Conservation (phyloP, 2,113 vertebrate genomes). For the Puntigrus tetrazona region DNA sequence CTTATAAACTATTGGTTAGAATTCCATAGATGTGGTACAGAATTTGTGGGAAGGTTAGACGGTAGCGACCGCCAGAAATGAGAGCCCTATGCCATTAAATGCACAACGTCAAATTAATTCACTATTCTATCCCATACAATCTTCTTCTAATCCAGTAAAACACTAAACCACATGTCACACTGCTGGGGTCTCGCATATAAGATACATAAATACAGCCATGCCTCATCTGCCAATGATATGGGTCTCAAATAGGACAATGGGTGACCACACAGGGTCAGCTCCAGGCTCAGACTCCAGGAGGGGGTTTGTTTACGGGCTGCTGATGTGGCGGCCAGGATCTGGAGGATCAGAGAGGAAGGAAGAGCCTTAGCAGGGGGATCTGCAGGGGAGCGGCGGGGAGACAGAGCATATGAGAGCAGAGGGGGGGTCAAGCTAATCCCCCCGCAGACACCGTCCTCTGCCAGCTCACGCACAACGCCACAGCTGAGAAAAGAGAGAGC, state of each 20-base stretch:
- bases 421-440: conserved; percentile 63
- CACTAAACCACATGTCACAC: neutral
- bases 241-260: neutral
- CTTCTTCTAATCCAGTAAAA: neutral
- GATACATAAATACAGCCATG: conserved; percentile 3
- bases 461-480: conserved; percentile 64
- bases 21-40: neutral
- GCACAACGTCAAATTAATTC: neutral
- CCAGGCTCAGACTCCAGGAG: conserved; percentile 59
- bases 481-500: conserved; percentile 59
- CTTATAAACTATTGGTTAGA: too few relatives aligned
- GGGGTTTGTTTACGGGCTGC: conserved; percentile 20
- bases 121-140: neutral
- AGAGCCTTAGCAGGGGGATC: conserved; percentile 68
- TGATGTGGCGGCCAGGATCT: conserved; percentile 16
- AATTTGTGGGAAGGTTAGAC: neutral
- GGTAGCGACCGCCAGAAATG: neutral
- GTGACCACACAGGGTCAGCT: conserved; percentile 51
- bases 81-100: conserved; percentile 1
- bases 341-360: conserved; percentile 64
- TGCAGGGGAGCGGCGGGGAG: conserved; percentile 63
- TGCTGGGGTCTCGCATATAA: conserved; percentile 14
- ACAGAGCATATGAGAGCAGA: conserved; percentile 53
- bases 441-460: conserved; percentile 57
- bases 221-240: neutral